phyloP scores from a whole-genome alignment of 2,888 invertebrate genomes.

The Lamellibrachia satsuma region DNA sequence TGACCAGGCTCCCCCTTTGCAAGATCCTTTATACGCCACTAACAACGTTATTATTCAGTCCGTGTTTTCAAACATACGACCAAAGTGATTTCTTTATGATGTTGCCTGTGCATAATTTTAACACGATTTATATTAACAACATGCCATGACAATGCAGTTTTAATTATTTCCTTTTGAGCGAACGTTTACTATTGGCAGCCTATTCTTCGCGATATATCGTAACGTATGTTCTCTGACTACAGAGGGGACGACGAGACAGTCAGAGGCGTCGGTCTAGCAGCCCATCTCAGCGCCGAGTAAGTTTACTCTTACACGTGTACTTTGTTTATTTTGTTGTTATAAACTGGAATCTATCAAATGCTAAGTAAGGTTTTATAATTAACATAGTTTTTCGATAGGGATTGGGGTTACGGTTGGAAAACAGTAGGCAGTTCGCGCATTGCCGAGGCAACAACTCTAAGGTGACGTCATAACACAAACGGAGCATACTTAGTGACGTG shows the following conservation, averaged over 20 bases:
- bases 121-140: no score
- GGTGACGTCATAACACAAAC: not conserved
- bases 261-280: not conserved
- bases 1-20: no score
- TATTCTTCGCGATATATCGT: not conserved
- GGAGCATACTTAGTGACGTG: not conserved
- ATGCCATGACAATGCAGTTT: no score
- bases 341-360: not conserved
- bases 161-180: no score
- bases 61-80: not conserved
- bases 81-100: not conserved
- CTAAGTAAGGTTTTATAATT: no score
- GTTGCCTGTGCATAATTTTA: not conserved
- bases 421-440: not conserved
- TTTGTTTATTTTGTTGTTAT: not conserved
- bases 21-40: not conserved
- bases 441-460: not conserved
- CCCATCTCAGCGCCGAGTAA: not conserved
- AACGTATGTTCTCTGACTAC: not conserved
- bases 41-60: not conserved
- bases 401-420: not conserved
- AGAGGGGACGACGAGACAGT: not conserved
- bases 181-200: not conserved
- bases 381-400: no score
- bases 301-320: not conserved